These are phyloP conservation scores for Coenonympha glycerion DNA, from an alignment of 2,888 invertebrate species.

Conservation along the genomic window DNA sequence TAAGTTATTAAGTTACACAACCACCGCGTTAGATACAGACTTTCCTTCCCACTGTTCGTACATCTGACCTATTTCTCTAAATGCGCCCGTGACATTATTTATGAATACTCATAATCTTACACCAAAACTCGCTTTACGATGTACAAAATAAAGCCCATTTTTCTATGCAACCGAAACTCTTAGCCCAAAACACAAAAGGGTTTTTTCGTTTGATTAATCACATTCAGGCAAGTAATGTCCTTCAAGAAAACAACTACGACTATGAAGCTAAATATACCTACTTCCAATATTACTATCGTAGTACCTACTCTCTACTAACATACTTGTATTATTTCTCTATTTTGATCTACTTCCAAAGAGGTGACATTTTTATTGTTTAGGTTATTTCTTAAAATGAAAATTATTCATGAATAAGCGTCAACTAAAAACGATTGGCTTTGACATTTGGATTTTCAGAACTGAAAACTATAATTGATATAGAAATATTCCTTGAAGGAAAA, in stretches of 20 bases:
- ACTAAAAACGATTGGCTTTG: no score
- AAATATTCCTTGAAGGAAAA: no score
- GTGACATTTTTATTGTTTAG: no score
- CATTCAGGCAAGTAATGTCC: slow-evolving; percentile 39
- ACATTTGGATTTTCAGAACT: no score
- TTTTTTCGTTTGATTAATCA: slow-evolving; percentile 51
- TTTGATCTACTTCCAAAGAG: no score
- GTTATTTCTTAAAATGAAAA: no score
- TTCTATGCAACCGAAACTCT: slow-evolving; percentile 7
- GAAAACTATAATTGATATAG: no score
- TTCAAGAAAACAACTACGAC: slow-evolving; percentile 31
- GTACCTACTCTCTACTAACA: neutral
- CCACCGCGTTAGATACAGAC: neutral
- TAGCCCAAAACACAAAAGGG: slow-evolving; percentile 36
- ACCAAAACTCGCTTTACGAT: slow-evolving; percentile 12
- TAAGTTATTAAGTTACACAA: slow-evolving; percentile 1
- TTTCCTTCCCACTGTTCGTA: slow-evolving; percentile 23
- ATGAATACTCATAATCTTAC: slow-evolving; percentile 14
- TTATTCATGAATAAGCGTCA: no score
- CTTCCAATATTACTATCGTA: neutral
- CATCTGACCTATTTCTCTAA: slow-evolving; percentile 39
- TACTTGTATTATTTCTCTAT: no score
- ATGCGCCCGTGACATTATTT: slow-evolving; percentile 35
- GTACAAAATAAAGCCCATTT: slow-evolving; percentile 20
- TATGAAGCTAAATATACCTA: neutral